Conservation (phyloP, 1,140 invertebrate species). For the Zaprionus camerounensis region DNA sequence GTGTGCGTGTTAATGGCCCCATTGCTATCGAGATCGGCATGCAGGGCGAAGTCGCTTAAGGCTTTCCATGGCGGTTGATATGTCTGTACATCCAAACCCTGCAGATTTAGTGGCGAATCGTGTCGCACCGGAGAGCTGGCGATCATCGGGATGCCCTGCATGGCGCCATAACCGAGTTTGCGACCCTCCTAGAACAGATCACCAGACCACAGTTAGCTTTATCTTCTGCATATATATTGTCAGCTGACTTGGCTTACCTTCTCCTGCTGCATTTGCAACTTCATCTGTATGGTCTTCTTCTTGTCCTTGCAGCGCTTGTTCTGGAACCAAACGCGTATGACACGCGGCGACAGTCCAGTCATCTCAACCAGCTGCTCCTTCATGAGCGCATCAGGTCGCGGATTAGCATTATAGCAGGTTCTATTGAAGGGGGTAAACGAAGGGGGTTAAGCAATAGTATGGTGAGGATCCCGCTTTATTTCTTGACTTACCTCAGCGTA, state of each 20-base stretch:
- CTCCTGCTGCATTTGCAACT: conserved; percentile 98
- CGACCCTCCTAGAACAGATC: conserved; percentile 91
- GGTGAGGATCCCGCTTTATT: no score
- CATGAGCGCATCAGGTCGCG: conserved; percentile 98
- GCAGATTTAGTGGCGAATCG: conserved; percentile 94
- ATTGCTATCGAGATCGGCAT: conserved; percentile 94
- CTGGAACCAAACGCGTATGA: conserved; percentile 99
- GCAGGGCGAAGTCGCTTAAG: conserved; percentile 96
- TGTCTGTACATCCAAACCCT: conserved; percentile 95
- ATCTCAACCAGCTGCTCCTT: conserved; percentile 99
- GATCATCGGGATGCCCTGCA: conserved; percentile 98
- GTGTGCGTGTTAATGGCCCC: conserved; percentile 90
- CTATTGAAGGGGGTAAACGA: conserved; percentile 65
- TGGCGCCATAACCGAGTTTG: conserved; percentile 94
- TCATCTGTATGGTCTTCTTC: conserved; percentile 98
- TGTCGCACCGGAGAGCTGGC: conserved; percentile 97
- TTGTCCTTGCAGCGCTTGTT: conserved; percentile 99
- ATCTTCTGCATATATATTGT: background rate
- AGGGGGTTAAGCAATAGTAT: background rate
- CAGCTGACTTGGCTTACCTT: conserved; percentile 91
- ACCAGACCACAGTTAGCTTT: background rate
- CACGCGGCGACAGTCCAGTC: conserved; percentile 97
- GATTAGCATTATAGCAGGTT: conserved; percentile 98
- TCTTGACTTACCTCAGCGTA: conserved; percentile 90
- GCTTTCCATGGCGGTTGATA: conserved; percentile 99